Percentiles rank a stretch among this genome's conserved stretches.
These are phyloP conservation scores for Timandra comae DNA, from an alignment of 2,888 invertebrate genomes.

Conservation along the genomic window DNA sequence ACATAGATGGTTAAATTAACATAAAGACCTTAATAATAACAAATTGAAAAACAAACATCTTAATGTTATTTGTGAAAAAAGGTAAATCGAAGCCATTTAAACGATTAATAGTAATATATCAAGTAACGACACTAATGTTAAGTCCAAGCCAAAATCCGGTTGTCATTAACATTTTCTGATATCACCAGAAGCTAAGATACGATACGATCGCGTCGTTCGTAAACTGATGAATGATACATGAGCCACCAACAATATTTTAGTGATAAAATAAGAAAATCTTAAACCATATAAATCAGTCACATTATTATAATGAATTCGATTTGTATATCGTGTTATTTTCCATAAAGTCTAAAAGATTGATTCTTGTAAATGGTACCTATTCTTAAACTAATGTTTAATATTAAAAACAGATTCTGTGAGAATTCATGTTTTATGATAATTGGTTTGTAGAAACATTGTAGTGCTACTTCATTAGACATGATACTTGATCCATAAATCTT, in stretches of 20 bases:
- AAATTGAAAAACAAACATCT: constrained; percentile 26
- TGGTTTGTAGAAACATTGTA: constrained; percentile 45
- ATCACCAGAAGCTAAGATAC: constrained; percentile 60
- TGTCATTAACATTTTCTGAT: constrained; percentile 60
- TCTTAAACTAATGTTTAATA: constrained; percentile 31
- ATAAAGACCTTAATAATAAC: constrained; percentile 25
- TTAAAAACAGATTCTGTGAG: constrained; percentile 34
- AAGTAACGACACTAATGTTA: constrained; percentile 52
- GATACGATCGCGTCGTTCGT: constrained; percentile 39
- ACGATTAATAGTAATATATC: constrained; percentile 44
- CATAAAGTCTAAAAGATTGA: constrained; percentile 11
- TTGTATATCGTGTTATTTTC: constrained; percentile 10
- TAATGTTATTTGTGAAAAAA: constrained; percentile 23
- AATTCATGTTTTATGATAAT: constrained; percentile 48
- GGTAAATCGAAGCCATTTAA: constrained; percentile 28
- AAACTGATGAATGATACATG: constrained; percentile 66
- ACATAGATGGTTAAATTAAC: too few species aligned
- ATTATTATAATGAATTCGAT: constrained; percentile 19
- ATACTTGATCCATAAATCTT: constrained; percentile 68
- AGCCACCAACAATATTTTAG: constrained; percentile 23
- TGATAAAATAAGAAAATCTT: constrained; percentile 8
- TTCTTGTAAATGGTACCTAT: constrained; percentile 21
- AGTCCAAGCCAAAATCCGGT: constrained; percentile 48
- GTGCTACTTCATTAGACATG: constrained; percentile 64
- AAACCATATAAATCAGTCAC: constrained; percentile 10